Evolutionary conservation across 1,140 invertebrate genomes (phyloP).

Genomic region (Druon quercuslanigerum): DNA sequence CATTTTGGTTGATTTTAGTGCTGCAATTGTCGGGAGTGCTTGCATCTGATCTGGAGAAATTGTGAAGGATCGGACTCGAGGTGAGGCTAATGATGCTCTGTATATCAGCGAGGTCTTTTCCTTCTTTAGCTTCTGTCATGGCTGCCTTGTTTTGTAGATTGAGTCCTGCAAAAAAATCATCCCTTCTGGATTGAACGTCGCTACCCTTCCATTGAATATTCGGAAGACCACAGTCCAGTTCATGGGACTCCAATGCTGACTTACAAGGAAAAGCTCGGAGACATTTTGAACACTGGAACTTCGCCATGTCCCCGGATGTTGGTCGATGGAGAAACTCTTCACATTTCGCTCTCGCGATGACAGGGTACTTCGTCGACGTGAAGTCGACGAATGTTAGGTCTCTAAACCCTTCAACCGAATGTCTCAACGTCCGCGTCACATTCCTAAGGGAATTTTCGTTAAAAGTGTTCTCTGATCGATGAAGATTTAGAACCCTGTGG

Average conservation of each 20-base stretch:
- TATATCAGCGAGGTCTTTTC: constrained; percentile 88
- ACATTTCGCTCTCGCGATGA: constrained; percentile 84
- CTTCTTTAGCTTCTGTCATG: constrained; percentile 69
- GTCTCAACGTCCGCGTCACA: constrained; percentile 22
- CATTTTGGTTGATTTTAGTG: constrained; percentile 56
- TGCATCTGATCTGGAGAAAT: constrained; percentile 70
- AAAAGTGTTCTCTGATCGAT: constrained; percentile 79
- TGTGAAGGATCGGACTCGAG: constrained; percentile 79
- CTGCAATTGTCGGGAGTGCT: constrained; percentile 67
- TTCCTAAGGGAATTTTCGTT: constrained; percentile 60
- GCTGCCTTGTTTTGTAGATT: constrained; percentile 83
- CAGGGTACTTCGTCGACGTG: constrained; percentile 84
- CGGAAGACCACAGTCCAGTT: constrained; percentile 74
- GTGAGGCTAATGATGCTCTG: constrained; percentile 88
- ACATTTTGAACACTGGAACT: constrained; percentile 85
- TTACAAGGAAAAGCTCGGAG: constrained; percentile 84
- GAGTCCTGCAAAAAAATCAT: constrained; percentile 88
- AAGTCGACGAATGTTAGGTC: constrained; percentile 89
- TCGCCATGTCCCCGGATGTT: constrained; percentile 78
- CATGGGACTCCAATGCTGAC: constrained; percentile 82
- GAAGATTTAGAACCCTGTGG: constrained; percentile 81
- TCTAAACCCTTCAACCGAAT: constrained; percentile 77
- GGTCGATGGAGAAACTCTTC: constrained; percentile 81
- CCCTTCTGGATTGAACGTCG: constrained; percentile 78
- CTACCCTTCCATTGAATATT: constrained; percentile 39